phyloP scores from a whole-genome alignment of 2,888 invertebrate species.

The Sabatieria punctata region DNA sequence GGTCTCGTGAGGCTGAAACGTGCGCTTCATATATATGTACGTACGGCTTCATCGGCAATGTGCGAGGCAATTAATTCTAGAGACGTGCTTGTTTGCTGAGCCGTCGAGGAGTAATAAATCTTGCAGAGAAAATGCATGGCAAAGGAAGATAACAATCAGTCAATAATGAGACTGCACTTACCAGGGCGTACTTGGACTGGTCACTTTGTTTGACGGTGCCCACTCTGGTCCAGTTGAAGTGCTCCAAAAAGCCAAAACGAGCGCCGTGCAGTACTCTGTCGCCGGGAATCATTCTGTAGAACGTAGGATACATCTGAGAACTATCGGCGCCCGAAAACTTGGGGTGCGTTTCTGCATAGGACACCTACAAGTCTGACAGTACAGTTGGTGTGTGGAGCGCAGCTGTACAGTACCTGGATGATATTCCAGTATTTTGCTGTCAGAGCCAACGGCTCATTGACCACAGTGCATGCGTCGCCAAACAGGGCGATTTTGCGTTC shows the following conservation, averaged over 20 bases:
- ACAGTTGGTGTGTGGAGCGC: not conserved
- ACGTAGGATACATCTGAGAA: no score
- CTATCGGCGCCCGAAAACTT: slow-evolving; percentile 65
- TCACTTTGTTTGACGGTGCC: slow-evolving; percentile 85
- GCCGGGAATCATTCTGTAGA: slow-evolving; percentile 87
- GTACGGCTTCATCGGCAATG: no score
- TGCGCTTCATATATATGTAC: no score
- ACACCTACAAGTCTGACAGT: slow-evolving; percentile 46
- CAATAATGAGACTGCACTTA: slow-evolving; percentile 32
- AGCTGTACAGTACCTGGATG: slow-evolving; percentile 71
- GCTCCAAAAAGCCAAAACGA: slow-evolving; percentile 61
- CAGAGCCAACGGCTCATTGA: slow-evolving; percentile 89
- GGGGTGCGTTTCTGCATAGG: slow-evolving; percentile 92
- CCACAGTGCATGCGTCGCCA: slow-evolving; percentile 86
- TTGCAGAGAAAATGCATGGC: no score
- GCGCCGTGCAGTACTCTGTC: slow-evolving; percentile 91
- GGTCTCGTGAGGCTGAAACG: slow-evolving; percentile 24
- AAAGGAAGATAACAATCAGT: not conserved
- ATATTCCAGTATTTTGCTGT: slow-evolving; percentile 93
- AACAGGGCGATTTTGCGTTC: slow-evolving; percentile 73
- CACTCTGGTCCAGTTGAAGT: slow-evolving; percentile 92
- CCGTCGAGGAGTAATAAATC: no score
- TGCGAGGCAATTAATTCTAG: no score
- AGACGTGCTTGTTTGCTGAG: no score
- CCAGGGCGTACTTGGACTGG: slow-evolving; percentile 75